A percentile compares a stretch with the other conserved stretches of the same genome.
Conservation (phyloP, 2,113 vertebrate species). For the Salvelinus alpinus region DNA sequence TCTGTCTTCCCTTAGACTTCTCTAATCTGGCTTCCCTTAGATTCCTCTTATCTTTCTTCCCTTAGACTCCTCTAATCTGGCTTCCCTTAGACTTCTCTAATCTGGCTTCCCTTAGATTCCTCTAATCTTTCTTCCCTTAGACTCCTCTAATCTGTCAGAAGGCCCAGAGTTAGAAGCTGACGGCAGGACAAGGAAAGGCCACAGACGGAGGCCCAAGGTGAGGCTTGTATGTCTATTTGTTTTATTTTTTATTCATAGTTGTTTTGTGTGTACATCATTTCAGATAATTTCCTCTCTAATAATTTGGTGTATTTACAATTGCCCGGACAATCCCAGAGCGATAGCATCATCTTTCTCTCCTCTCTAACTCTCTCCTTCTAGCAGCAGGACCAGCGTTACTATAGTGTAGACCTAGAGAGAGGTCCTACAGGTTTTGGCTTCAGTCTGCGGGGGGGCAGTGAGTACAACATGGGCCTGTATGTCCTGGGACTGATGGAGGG, state of each 20-base stretch:
- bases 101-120: too few relatives aligned
- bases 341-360: neutral
- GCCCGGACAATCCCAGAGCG: too few relatives aligned
- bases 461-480: conserved; percentile 80
- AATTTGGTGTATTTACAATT: too few relatives aligned
- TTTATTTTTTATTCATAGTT: too few relatives aligned
- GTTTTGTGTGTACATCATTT: too few relatives aligned
- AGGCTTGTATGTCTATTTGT: conserved; percentile 9
- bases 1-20: too few relatives aligned
- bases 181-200: conserved; percentile 66
- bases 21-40: too few relatives aligned
- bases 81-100: too few relatives aligned
- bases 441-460: conserved; percentile 80
- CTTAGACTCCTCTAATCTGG: too few relatives aligned
- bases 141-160: conserved; percentile 46
- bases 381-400: conserved; percentile 69
- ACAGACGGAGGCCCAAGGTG: conserved; percentile 73
- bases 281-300: too few relatives aligned
- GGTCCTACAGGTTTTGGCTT: conserved; percentile 81
- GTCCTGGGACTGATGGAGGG: conserved; percentile 50
- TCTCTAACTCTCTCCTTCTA: neutral
- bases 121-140: too few relatives aligned
- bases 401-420: conserved; percentile 77
- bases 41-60: too few relatives aligned
- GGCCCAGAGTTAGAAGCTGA: conserved; percentile 64